Evolutionary conservation across 1,140 invertebrate species (phyloP).

Genomic region (Apis laboriosa): DNA sequence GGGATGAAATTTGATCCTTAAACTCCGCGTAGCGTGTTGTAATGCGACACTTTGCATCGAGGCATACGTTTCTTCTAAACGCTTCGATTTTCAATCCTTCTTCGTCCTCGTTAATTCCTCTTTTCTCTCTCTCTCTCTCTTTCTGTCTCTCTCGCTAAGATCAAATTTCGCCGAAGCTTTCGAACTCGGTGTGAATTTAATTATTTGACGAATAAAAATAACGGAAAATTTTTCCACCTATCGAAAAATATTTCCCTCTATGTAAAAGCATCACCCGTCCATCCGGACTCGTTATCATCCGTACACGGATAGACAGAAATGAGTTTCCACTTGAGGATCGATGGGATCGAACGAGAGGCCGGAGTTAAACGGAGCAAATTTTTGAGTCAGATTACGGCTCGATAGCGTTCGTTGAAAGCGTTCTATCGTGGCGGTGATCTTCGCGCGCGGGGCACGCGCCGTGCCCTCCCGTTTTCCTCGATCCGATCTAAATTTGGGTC

Average conservation of each 20-base stretch:
- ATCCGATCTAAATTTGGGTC: constrained; percentile 62
- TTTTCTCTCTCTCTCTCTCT: no score
- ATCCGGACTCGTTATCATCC: background rate
- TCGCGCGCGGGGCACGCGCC: constrained; percentile 55
- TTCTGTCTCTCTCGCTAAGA: background rate
- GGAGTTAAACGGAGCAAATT: background rate
- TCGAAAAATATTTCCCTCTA: no score
- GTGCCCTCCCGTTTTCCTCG: constrained; percentile 56
- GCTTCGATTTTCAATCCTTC: background rate
- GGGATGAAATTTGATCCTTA: no score
- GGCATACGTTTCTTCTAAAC: no score
- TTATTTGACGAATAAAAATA: no score
- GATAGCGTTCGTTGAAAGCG: background rate
- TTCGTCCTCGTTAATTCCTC: background rate
- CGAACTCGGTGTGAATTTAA: no score
- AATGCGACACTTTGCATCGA: no score
- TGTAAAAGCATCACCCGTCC: no score
- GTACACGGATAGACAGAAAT: no score
- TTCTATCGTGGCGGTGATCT: constrained; percentile 41
- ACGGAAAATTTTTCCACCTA: no score
- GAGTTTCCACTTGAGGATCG: background rate
- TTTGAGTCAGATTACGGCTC: background rate
- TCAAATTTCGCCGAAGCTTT: no score
- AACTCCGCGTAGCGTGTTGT: no score
- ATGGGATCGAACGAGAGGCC: background rate